Evolutionary conservation across 2,113 vertebrate genomes (phyloP).

Genomic region (Nettapus auritus): DNA sequence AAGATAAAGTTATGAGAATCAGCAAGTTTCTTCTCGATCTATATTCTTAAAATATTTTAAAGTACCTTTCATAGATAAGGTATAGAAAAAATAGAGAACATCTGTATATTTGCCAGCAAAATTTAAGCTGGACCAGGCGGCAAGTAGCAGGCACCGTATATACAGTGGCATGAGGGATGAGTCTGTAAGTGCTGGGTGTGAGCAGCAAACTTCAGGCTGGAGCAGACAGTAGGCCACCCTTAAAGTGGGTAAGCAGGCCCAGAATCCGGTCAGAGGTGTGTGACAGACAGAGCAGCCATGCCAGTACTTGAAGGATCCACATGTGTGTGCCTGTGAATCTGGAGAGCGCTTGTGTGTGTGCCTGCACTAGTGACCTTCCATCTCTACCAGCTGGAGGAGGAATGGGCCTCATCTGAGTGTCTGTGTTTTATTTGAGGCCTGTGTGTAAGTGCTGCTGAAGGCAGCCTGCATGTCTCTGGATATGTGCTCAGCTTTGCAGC

Average conservation of each 20-base stretch:
- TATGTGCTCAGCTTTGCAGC: accelerated
- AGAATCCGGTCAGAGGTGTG: background rate
- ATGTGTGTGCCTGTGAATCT: background rate
- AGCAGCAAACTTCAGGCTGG: background rate
- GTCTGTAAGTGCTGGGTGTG: accelerated
- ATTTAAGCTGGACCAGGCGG: background rate
- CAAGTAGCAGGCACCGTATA: background rate
- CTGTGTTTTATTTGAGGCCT: background rate
- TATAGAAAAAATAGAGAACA: background rate
- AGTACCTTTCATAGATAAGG: background rate
- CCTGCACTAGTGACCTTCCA: background rate
- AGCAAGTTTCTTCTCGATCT: background rate
- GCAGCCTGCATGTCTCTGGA: background rate
- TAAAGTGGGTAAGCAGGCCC: no score
- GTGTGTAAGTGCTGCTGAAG: background rate
- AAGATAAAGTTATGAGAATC: background rate
- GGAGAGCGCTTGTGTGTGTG: background rate
- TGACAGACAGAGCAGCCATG: accelerated
- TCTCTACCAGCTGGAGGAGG: background rate
- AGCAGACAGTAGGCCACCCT: no score
- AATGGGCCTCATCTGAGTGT: background rate
- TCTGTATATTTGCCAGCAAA: background rate
- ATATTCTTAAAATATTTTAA: background rate
- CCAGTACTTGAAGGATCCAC: accelerated
- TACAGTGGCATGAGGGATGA: background rate